These are phyloP conservation scores for Melinopterus prodromus DNA, from an alignment of 2,888 invertebrate species.

Conservation along the genomic window DNA sequence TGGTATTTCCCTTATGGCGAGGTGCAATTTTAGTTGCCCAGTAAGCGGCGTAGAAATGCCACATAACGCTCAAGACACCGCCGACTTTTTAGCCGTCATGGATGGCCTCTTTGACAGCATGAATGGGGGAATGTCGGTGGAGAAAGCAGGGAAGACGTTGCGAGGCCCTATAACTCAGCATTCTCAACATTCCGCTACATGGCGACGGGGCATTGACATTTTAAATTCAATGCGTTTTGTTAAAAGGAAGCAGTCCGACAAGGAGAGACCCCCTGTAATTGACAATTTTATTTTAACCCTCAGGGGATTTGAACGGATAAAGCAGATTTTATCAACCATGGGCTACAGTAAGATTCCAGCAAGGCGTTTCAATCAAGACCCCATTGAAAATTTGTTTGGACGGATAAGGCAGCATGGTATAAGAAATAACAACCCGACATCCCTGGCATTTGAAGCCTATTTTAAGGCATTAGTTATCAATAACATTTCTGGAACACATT, in stretches of 20 bases:
- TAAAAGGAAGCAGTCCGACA: background rate
- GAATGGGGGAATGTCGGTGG: conserved; percentile 5
- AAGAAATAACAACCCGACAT: conserved; percentile 15
- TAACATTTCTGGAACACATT: background rate
- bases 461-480: background rate
- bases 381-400: conserved; percentile 10
- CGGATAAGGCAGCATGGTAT: conserved; percentile 6
- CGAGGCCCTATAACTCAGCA: background rate
- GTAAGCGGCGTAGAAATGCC: background rate
- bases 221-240: background rate
- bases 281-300: background rate
- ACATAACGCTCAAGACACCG: conserved; percentile 12
- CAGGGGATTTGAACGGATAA: background rate
- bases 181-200: background rate
- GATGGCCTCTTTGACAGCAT: conserved; percentile 23
- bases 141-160: background rate
- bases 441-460: too few species aligned
- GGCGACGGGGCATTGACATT: background rate
- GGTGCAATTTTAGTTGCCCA: background rate
- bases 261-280: background rate
- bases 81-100: background rate
- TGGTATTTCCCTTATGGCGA: conserved; percentile 22
- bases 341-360: background rate
- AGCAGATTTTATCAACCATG: background rate
- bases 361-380: conserved; percentile 15